A percentile compares a stretch with the other conserved stretches of the same genome.
These are phyloP conservation scores for Pseudocheirus occidentalis DNA, from an alignment of 2,797 vertebrate genomes.

Conservation along the genomic window DNA sequence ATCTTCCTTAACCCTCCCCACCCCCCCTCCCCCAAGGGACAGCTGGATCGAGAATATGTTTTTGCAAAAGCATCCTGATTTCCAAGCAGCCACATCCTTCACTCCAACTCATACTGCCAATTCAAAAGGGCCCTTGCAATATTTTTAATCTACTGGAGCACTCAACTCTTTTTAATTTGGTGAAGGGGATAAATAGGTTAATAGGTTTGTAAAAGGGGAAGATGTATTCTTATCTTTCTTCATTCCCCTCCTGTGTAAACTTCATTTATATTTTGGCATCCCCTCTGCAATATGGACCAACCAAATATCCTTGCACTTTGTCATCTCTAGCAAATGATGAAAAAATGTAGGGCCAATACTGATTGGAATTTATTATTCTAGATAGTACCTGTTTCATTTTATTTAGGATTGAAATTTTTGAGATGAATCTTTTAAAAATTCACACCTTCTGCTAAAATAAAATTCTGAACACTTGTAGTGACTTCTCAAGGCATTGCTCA, in stretches of 20 bases:
- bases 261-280: not conserved
- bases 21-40: not conserved
- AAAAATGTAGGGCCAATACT: not conserved
- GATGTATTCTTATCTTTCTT: slow-evolving; percentile 31
- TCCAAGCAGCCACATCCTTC: slow-evolving; percentile 31
- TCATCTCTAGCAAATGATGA: slow-evolving; percentile 11
- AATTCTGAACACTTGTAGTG: slow-evolving; percentile 62
- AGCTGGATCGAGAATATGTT: not conserved
- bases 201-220: slow-evolving; percentile 30
- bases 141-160: slow-evolving; percentile 47
- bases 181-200: slow-evolving; percentile 30
- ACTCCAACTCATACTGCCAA: slow-evolving; percentile 51
- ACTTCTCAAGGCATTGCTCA: slow-evolving; percentile 52
- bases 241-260: not conserved
- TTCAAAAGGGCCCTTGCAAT: slow-evolving; percentile 58
- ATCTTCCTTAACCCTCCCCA: not conserved
- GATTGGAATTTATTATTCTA: slow-evolving; percentile 27
- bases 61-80: slow-evolving; percentile 65
- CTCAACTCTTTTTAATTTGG: slow-evolving; percentile 50
- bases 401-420: not conserved
- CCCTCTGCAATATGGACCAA: slow-evolving; percentile 33
- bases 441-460: slow-evolving; percentile 45
- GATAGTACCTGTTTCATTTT: not conserved
- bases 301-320: slow-evolving; percentile 41
- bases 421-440: slow-evolving; percentile 59